A percentile compares a stretch with the other conserved stretches of the same genome.
Conservation (phyloP, 2,888 invertebrate genomes). For the Euphydryas editha region DNA sequence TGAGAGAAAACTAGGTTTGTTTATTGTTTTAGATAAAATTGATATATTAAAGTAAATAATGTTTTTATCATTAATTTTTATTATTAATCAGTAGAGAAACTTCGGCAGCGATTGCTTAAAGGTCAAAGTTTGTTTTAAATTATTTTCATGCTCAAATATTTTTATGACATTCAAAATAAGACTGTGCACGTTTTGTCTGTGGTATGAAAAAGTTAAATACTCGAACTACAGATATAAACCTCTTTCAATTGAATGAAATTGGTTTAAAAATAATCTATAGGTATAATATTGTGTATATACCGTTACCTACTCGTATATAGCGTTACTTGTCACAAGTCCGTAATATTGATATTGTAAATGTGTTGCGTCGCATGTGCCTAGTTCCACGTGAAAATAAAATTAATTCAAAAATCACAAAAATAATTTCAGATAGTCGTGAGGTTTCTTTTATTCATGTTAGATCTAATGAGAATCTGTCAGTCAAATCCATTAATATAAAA, state of each 20-base stretch:
- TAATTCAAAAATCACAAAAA: slow-evolving; percentile 46
- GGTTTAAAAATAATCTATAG: neutral
- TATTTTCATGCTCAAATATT: slow-evolving; percentile 38
- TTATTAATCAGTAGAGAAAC: slow-evolving; percentile 1
- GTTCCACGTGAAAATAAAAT: slow-evolving; percentile 50
- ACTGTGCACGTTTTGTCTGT: slow-evolving; percentile 56
- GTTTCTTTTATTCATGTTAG: slow-evolving; percentile 53
- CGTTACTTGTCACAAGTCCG: slow-evolving; percentile 7
- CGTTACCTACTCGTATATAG: slow-evolving; percentile 5
- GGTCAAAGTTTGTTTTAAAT: slow-evolving; percentile 40
- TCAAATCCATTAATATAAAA: slow-evolving; percentile 51
- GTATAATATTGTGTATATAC: slow-evolving; percentile 6
- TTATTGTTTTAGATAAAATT: slow-evolving; percentile 14
- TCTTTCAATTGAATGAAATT: slow-evolving; percentile 15
- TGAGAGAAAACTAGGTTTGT: slow-evolving; percentile 7
- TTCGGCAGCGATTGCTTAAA: slow-evolving; percentile 21
- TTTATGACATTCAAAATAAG: slow-evolving; percentile 51
- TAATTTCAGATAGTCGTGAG: slow-evolving; percentile 54
- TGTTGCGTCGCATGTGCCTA: slow-evolving; percentile 48
- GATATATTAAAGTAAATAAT: slow-evolving; percentile 5
- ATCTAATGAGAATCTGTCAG: slow-evolving; percentile 52
- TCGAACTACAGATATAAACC: slow-evolving; percentile 11
- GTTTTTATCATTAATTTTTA: slow-evolving; percentile 7
- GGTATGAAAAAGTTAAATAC: slow-evolving; percentile 42
- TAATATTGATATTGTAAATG: slow-evolving; percentile 43